Evolutionary conservation across 2,797 vertebrate species (phyloP).

Genomic region (Arremon brunneinucha): DNA sequence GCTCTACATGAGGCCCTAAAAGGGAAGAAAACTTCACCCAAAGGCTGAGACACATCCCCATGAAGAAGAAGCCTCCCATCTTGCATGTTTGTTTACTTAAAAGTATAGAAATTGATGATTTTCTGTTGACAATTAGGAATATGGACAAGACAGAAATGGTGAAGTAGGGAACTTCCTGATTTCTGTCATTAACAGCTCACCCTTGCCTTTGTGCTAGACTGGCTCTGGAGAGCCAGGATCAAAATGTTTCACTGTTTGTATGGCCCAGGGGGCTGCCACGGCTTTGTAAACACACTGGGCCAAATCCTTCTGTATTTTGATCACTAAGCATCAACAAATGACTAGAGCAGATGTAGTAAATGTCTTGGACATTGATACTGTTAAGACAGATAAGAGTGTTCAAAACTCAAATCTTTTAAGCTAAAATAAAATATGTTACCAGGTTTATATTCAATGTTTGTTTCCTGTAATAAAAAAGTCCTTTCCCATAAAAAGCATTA

Average conservation of each 20-base stretch:
- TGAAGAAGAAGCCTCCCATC: background rate
- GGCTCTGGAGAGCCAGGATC: background rate
- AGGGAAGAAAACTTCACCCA: background rate
- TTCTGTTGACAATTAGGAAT: background rate
- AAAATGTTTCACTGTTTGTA: background rate
- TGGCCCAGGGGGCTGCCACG: background rate
- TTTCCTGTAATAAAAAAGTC: background rate
- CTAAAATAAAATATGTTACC: slow-evolving; percentile 1
- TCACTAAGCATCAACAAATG: background rate
- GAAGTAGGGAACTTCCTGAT: background rate
- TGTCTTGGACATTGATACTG: background rate
- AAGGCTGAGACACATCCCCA: background rate
- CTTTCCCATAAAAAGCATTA: background rate
- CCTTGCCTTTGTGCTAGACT: background rate
- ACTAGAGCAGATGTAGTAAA: background rate
- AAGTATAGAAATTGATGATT: background rate
- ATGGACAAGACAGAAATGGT: background rate
- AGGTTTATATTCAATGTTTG: background rate
- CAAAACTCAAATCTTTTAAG: background rate
- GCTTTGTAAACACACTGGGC: background rate
- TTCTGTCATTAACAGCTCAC: background rate
- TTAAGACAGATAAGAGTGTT: background rate
- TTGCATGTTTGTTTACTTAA: background rate
- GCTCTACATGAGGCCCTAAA: background rate
- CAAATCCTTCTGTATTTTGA: background rate